These are phyloP conservation scores for Callocephalon fimbriatum DNA, from an alignment of 2,113 vertebrate genomes.

Conservation along the genomic window DNA sequence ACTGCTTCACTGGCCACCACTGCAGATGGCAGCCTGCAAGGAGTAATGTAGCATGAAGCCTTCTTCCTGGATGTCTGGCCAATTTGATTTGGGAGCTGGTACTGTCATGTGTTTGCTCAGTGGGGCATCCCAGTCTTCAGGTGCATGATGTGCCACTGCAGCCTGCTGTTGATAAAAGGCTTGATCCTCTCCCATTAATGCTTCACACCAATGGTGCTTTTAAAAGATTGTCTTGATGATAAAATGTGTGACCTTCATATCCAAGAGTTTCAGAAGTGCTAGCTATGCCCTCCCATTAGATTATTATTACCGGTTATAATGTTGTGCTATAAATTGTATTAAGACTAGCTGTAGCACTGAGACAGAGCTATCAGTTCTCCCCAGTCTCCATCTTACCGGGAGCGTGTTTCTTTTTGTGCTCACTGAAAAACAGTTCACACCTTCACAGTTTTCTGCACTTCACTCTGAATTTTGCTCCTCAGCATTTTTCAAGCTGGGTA, in stretches of 20 bases:
- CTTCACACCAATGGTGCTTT: background rate
- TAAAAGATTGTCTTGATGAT: conserved; percentile 30
- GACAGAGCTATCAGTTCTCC: background rate
- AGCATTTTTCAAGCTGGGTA: background rate
- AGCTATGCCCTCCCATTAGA: conserved; percentile 7
- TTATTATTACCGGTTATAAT: conserved; percentile 3
- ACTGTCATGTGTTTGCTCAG: background rate
- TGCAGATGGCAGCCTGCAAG: background rate
- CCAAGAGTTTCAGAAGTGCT: background rate
- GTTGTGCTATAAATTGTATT: background rate
- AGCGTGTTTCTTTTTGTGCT: background rate
- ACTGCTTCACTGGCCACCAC: background rate
- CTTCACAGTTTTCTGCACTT: background rate
- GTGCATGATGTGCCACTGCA: rapidly evolving
- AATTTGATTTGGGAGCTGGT: background rate
- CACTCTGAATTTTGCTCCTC: conserved; percentile 22
- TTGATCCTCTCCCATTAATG: background rate
- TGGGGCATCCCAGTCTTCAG: background rate
- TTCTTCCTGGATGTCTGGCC: background rate
- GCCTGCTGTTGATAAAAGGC: background rate
- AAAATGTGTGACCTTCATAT: conserved; percentile 42
- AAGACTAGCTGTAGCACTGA: background rate
- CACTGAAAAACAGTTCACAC: background rate
- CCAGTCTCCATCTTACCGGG: background rate
- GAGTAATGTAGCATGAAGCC: background rate